Base-by-base conservation (phyloP, 2,888 invertebrate genomes). In the Tuta absoluta region DNA sequence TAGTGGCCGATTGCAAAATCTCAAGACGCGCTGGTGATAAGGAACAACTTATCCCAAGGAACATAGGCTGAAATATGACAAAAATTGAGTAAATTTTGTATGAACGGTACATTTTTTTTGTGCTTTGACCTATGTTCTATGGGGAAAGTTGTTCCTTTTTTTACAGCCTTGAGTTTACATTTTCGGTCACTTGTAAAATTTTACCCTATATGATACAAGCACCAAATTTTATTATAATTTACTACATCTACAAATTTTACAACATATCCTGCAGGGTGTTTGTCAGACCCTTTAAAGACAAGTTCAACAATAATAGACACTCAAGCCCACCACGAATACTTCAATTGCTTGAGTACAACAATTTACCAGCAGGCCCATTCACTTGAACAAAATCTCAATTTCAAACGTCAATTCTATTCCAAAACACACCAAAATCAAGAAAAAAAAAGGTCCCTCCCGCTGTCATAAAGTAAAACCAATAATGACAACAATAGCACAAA, bases 401-500 rank as follows among this genome's bases (percentile, higher is more conserved):
- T 72, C 67, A 73, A 65, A 71, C 70, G 70, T 72, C 70, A 69
- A 67, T 51, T 24, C 51, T 12, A 24, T 53, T 38, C 48, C 7
- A 53, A 62, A 66, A 64, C 23, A 65, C 63, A 33, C 33, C 1
- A 3, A 10, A 8, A 33, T 10, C 28, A 28, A 28, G 8, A 33
- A 33, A 33, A 33, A 33, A 63, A 38, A 63, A 66, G 62, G 68
- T 79, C 79, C 78, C 80, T 73, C 85, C 84, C 78, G 82, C 80
- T 81, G 82, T 70, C 69, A 63, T 61, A 68, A 75, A 80, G 74
- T 78, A 77, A 78, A 80, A 77, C 76, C 80, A 80, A 84, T 80
- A 85, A 84, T 63, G 51, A 48, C 57, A 64, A 85, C 83, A 88
- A 88, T 82, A 82, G 85, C 65, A 45, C 12, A n/a, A 62, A 28